Base-by-base conservation (phyloP, 1,140 invertebrate species). In the Meteorus sp. region DNA sequence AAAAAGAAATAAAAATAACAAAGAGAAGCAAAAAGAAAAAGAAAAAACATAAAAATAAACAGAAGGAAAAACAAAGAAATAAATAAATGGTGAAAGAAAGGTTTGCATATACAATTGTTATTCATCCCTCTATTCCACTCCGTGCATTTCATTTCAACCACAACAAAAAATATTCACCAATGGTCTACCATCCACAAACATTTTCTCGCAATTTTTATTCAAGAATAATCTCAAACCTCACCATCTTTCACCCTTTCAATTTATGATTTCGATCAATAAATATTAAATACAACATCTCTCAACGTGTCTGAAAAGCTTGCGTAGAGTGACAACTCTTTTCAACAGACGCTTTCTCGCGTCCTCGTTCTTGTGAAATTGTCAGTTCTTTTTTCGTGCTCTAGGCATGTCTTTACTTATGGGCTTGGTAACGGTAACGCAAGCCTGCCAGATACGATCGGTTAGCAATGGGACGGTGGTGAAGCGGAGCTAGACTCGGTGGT, bases 391-490 rank as follows among this genome's bases (percentile, higher is more conserved):
- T 51, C 20, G 44, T 51, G 43, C 41, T 59, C 37, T 22, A 53
- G 31, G 48, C 57, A 31, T 23, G 22, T 44, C 19, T 37, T 52
- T 27, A 22, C 39, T 43, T 45, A 43, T 53, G 57, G 39, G 51
- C 47, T 35, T 47, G 27, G 44, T 37, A 37, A 37, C 37, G 43
- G 41, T 47, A 54, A 54, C 50, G 58, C 51, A 37, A 15, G 19
- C 44, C 22, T 13, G 29, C 2, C 41, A 55, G 59, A 60, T 60
- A 60, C 35, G 43, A 60, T 60, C 59, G 57, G 57, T 33, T 33
- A 20, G 33, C n/a, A 43, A 53, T 22, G 44, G 56, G 48, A 35
- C 37, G 48, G 27, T 41, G 35, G 39, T 17, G 29, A 27, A 11
- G 35, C 15, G 31, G 51, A 19, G 29, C 11, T 35, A 20, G 45